Conservation (phyloP, 2,113 vertebrate species). For the Callorhinus ursinus region DNA sequence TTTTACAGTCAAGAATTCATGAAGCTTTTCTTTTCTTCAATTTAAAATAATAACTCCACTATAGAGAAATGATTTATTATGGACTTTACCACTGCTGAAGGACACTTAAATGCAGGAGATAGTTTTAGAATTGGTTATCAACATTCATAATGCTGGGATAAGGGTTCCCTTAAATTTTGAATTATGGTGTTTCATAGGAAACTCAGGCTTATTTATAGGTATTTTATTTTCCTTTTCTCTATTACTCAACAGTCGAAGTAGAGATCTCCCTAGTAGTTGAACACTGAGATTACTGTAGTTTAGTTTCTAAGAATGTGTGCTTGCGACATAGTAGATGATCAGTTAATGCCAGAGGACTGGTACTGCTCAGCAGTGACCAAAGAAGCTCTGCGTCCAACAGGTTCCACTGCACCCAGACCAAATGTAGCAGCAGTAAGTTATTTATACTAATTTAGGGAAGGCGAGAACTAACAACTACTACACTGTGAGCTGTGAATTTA, state of each 20-base stretch:
- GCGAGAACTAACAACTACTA: not conserved
- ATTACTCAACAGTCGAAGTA: not conserved
- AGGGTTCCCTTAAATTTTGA: slow-evolving; percentile 33
- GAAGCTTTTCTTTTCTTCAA: not conserved
- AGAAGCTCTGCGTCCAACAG: not conserved
- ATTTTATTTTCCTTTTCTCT: not conserved
- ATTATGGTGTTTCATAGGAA: not conserved
- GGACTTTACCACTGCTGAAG: not conserved
- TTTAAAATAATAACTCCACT: slow-evolving; percentile 36
- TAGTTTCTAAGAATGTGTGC: not conserved
- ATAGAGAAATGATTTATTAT: not conserved
- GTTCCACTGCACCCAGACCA: not conserved
- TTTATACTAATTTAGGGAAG: not conserved
- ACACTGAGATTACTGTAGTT: not conserved
- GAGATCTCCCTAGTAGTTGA: not conserved
- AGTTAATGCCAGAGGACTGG: not conserved
- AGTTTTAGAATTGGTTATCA: slow-evolving; percentile 48
- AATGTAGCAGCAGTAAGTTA: not conserved
- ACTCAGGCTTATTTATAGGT: not conserved
- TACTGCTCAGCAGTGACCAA: not conserved
- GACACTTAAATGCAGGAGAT: not conserved
- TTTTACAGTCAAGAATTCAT: slow-evolving; percentile 45
- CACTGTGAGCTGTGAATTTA: slow-evolving; percentile 43
- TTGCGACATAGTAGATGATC: not conserved
- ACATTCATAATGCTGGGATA: not conserved